phyloP scores from a whole-genome alignment of 1,140 invertebrate genomes.

The Lepidurus arcticus region DNA sequence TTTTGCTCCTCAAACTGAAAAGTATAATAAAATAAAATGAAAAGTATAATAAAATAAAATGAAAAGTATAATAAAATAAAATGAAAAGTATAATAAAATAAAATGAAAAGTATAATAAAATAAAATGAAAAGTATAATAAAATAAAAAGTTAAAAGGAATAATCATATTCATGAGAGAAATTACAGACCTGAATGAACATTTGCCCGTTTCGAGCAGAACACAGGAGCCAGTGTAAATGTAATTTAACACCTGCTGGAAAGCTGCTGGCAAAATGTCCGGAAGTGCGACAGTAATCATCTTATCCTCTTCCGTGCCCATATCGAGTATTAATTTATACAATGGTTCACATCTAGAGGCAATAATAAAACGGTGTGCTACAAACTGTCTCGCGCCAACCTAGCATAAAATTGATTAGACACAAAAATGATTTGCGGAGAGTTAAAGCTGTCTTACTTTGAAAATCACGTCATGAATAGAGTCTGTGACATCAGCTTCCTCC shows the following conservation, averaged over 20 bases:
- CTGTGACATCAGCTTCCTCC: conserved; percentile 52
- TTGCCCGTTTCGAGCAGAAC: conserved; percentile 53
- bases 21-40: background rate
- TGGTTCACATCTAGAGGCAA: conserved; percentile 56
- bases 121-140: too few relatives aligned
- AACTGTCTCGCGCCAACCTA: conserved; percentile 51
- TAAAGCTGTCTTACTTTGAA: conserved; percentile 49
- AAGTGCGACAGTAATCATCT: conserved; percentile 31
- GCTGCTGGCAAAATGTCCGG: conserved; percentile 54
- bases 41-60: background rate
- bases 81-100: background rate
- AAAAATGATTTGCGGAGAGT: background rate
- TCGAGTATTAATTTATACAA: conserved; percentile 45
- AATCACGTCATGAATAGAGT: conserved; percentile 61
- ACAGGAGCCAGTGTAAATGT: conserved; percentile 61
- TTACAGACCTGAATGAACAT: conserved; percentile 26
- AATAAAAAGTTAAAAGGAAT: background rate
- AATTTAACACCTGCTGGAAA: conserved; percentile 59
- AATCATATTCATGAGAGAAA: background rate
- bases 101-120: background rate
- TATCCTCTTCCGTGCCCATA: conserved; percentile 27
- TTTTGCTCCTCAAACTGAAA: background rate
- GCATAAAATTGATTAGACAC: conserved; percentile 25
- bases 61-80: background rate
- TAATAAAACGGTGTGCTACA: conserved; percentile 62